Conservation (phyloP, 2,797 vertebrate genomes). For the Leuciscus waleckii region DNA sequence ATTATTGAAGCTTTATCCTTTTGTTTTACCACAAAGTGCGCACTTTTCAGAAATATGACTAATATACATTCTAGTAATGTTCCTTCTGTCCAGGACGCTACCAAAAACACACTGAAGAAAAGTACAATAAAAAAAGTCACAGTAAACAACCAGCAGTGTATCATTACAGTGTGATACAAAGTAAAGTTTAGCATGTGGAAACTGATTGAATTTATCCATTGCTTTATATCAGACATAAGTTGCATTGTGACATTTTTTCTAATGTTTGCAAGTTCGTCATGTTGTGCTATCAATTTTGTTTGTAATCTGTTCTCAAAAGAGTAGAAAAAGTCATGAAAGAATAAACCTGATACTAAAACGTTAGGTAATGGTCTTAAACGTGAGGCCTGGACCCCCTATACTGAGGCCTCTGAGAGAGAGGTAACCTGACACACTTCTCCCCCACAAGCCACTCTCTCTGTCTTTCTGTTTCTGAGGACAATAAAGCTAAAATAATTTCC, state of each 20-base stretch:
- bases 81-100: background rate
- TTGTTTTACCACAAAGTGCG: background rate
- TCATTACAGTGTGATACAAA: background rate
- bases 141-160: background rate
- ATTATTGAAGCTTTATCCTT: background rate
- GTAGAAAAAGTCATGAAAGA: background rate
- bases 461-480: conserved; percentile 49
- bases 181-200: conserved; percentile 1
- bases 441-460: background rate
- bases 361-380: background rate
- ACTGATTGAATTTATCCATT: background rate
- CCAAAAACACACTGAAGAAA: background rate
- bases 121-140: background rate
- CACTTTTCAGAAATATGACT: background rate
- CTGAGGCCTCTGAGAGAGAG: conserved; percentile 4
- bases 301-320: background rate
- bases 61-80: background rate
- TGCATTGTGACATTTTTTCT: background rate
- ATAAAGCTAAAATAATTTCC: conserved; percentile 80
- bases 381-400: background rate
- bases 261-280: background rate
- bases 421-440: conserved; percentile 31
- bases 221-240: background rate
- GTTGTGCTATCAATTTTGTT: background rate
- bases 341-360: background rate